These are phyloP conservation scores for Corythoichthys haematopterus DNA, from an alignment of 2,113 vertebrate genomes.

Conservation along the genomic window DNA sequence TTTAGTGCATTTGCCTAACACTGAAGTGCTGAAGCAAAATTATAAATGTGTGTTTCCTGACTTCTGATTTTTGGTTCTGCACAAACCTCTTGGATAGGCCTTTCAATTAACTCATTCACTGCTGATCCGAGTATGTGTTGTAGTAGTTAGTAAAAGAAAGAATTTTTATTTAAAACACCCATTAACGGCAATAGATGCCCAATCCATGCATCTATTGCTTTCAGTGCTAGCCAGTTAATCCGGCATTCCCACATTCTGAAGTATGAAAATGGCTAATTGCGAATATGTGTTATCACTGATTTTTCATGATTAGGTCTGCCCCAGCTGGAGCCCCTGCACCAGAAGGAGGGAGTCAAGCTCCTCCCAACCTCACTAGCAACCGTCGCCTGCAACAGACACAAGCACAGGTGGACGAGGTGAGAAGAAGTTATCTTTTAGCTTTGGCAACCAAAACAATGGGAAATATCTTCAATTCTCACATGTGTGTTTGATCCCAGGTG, in stretches of 20 bases:
- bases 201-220: no score
- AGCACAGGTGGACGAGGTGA: conserved; percentile 86
- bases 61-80: no score
- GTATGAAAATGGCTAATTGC: neutral
- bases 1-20: neutral
- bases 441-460: neutral
- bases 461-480: neutral
- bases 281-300: neutral
- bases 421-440: conserved; percentile 20
- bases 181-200: no score
- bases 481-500: conserved; percentile 66
- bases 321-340: conserved; percentile 74
- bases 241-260: no score
- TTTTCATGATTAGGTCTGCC: conserved; percentile 74
- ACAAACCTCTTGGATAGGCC: no score
- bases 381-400: conserved; percentile 88
- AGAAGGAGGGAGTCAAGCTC: conserved; percentile 70
- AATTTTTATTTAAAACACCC: neutral
- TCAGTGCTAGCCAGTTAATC: no score
- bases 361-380: conserved; percentile 82
- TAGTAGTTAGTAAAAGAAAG: neutral
- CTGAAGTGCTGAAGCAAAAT: neutral
- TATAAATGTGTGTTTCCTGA: no score
- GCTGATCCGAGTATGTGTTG: no score
- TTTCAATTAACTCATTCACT: no score